Evolutionary conservation across 2,888 invertebrate species (phyloP), one percentile per base, ranked within the genome.

Genomic region (Eupithecia subumbrata): DNA sequence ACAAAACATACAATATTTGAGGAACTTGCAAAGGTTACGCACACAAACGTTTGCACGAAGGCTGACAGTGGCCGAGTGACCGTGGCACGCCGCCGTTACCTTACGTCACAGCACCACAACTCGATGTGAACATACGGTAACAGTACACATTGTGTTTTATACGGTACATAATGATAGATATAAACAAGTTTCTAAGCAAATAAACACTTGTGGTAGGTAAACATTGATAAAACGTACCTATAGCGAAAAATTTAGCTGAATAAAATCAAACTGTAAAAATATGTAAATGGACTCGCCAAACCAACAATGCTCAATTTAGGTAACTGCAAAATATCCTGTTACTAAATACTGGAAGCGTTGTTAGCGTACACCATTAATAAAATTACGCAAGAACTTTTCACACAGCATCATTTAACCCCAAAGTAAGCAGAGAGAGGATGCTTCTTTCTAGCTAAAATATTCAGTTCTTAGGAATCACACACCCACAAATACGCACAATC

Each of bases 11-110:
- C 9, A 40, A 40, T 40, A 63, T 73, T 69, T 74, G 64, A 73
- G 70, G 72, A 76, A 72, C 71, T 77, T 74, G 48, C 56, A 73
- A 72, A 74, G 72, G 76, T 73, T 66, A 76, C 71, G 56, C 14
- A 45, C 25, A 40, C 64, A 69, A 69, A 56, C 40, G 63, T 69
- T 68, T 74, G 74, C 69, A 74, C 72, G 71, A 78, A 77, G 76
- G 76, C 79, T 82, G 80, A 78, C 77, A 79, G 72, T 79, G 80
- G 80, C 81, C 79, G 73, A 79, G 78, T 82, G 80, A 80, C 82
- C 81, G 79, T 82, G 80, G 78, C 81, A 40, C 68, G 37, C 37
- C 67, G 84, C 88, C 87, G 87, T 87, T 88, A 87, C 78, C 78
- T 80, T 82, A 79, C 81, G 81, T 83, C 84, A 84, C 76, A 69